A percentile compares a stretch with the other conserved stretches of the same genome.
Evolutionary conservation across 1,140 invertebrate genomes (phyloP).

Genomic region (Sogatella furcifera): DNA sequence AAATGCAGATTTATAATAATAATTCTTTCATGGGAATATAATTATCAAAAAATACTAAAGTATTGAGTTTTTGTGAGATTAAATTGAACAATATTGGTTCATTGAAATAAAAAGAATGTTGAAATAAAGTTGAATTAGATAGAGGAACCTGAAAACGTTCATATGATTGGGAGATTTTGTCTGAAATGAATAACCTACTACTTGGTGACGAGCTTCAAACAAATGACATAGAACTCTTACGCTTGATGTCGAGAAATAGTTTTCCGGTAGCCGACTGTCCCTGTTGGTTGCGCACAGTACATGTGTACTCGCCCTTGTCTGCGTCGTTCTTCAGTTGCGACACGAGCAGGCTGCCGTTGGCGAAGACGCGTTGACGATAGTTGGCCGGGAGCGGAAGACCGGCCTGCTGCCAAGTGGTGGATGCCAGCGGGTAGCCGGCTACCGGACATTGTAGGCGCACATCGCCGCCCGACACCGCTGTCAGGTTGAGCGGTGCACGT

Average conservation of each 20-base stretch:
- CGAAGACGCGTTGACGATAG: conserved; percentile 46
- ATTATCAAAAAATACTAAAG: no score
- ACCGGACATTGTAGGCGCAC: conserved; percentile 77
- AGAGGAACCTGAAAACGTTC: no score
- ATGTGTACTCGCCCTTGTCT: conserved; percentile 64
- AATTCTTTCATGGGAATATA: no score
- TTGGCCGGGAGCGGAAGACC: conserved; percentile 37
- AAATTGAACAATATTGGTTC: no score
- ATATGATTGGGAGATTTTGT: no score
- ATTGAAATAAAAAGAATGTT: no score
- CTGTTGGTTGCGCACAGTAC: conserved; percentile 63
- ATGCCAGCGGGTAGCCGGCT: conserved; percentile 71
- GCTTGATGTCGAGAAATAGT: conserved; percentile 56
- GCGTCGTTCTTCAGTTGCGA: conserved; percentile 49
- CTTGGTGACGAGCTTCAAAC: no score
- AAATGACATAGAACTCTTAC: no score
- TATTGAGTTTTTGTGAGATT: no score
- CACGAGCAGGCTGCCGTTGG: conserved; percentile 66
- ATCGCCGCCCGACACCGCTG: conserved; percentile 67
- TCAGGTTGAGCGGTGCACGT: conserved; percentile 64
- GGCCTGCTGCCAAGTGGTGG: conserved; percentile 44
- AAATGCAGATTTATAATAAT: no score
- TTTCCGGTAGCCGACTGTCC: conserved; percentile 61
- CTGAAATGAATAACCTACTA: no score
- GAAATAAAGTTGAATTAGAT: no score